Base-by-base conservation (phyloP, 2,113 vertebrate species). In the Ptilonorhynchus violaceus region DNA sequence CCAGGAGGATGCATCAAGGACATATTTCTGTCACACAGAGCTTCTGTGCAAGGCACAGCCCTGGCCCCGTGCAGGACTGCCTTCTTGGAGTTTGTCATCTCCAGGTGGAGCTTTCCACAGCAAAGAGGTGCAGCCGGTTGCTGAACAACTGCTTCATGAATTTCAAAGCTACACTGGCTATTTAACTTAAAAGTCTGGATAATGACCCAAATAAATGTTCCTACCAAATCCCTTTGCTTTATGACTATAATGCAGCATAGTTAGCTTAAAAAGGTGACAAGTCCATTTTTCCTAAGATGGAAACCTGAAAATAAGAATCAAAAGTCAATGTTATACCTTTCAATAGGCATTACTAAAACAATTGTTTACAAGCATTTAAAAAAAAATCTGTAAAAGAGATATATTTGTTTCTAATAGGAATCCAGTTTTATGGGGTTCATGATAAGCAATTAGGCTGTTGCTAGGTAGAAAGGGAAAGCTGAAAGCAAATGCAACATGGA, bases 11-110 rank as follows among this genome's bases (percentile, higher is more conserved):
- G 12, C 13, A 25, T 3, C 2, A 8, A 53, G 63, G 68, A 42
- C 0, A 0, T 9, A 15, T 0, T 41, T 10, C 66, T 70, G 46
- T 50, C 53, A 55, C 25, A 28, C 15, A 56, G 16, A 69, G 24
- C 19, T 37, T 56, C 31, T 15, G 19, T 3, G 1, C 24, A 11
- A 56, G 49, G 11, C 37, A 78, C 39, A 85, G 35, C 15, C 39
- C 44, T 68, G 27, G 8, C 21, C 58, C 73, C 52, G 24, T 9
- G n/a, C 2, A 3, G n/a, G 10, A 18, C n/a, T 79, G 11, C 4
- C 6, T 53, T n/a, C 58, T 17, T 41, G 33, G 7, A 47, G 14
- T 50, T 72, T 60, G 6, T 20, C 44, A 9, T 66, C 33, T 67
- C 85, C 47, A 85, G 25, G 74, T 60, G 37, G 49, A 92, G 17